Base-by-base conservation (phyloP, 2,888 invertebrate genomes). In the Melipona beecheii region DNA sequence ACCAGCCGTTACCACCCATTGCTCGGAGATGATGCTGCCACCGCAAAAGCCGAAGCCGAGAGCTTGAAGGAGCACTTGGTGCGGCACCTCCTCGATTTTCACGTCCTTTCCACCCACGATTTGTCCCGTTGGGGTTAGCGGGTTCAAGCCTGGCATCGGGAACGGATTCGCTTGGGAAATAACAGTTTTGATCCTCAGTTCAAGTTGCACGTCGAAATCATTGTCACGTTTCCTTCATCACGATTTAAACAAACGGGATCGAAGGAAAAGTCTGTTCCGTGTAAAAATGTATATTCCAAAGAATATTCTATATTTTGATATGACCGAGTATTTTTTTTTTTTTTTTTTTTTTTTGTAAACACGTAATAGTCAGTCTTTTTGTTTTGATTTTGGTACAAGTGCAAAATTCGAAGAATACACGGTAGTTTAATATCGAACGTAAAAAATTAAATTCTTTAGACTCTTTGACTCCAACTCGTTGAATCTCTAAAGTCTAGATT, bases 1-100 rank as follows among this genome's bases (percentile, higher is more conserved):
- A 0, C 96, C 96, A 11, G 96, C 96, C 0, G 96, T 96, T 0
- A 96, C 77, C 0, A 96, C 93, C 21, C 95, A 95, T 58, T 94
- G 92, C 21, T 90, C 93, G n/a, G 95, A 95, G 24, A 96, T 94
- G n/a, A 96, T 95, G 13, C 95, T 94, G 0, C 96, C 96, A 0
- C 96, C 96, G 86, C 96, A 96, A 0, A 93, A 91, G 84, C 96
- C 96, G 0, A 93, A 91, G 0, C 95, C 95, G 19, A 36, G 78
- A 6, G 65, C n/a, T 27, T 86, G 88, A 0, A 92, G 27, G 31
- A 87, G 89, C 24, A 92, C 88, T 71, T 91, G 91, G 58, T 91
- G 85, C 5, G 92, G 91, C 2, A 84, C 87, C 2, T 87, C 80
- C 31, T 87, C 70, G 75, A 92, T 92, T 3, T 2, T 50, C 0